A percentile compares a stretch with the other conserved stretches of the same genome.
Conservation (phyloP, 2,888 invertebrate species). For the Andrena marginata region DNA sequence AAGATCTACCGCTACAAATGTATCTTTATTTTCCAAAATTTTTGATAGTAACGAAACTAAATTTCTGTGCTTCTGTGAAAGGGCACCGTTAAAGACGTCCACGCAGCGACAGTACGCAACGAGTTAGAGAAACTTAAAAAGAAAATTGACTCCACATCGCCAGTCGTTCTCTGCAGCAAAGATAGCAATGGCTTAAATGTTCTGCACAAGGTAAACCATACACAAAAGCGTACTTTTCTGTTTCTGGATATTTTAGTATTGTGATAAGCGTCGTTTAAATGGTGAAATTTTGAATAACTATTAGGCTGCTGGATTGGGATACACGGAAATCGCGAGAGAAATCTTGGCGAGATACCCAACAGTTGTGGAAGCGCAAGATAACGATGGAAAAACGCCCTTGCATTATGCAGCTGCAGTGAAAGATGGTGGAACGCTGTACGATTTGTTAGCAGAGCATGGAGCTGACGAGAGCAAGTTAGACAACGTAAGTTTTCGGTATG, state of each 20-base stretch:
- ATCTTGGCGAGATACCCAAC: constrained; percentile 90
- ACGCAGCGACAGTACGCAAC: constrained; percentile 91
- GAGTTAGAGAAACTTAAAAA: constrained; percentile 90
- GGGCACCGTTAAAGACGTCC: constrained; percentile 93
- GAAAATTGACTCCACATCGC: constrained; percentile 89
- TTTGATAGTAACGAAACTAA: background rate
- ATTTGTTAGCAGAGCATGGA: constrained; percentile 92
- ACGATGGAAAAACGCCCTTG: constrained; percentile 94
- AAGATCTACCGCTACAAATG: no score
- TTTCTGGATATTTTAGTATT: no score
- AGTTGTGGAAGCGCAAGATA: constrained; percentile 90
- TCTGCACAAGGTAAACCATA: constrained; percentile 90
- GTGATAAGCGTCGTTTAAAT: background rate
- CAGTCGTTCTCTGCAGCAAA: constrained; percentile 90
- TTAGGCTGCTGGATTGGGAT: constrained; percentile 93
- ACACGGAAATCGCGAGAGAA: constrained; percentile 91
- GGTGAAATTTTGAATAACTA: background rate
- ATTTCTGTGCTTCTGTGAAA: constrained; percentile 79
- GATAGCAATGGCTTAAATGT: constrained; percentile 93
- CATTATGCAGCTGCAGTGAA: constrained; percentile 94
- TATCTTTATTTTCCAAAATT: background rate
- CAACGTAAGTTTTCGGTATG: constrained; percentile 88
- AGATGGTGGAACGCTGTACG: constrained; percentile 92
- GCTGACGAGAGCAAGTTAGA: constrained; percentile 94
- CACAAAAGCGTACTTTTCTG: background rate